Base-by-base conservation (phyloP, 1,140 invertebrate genomes). In the Babylonia areolata region DNA sequence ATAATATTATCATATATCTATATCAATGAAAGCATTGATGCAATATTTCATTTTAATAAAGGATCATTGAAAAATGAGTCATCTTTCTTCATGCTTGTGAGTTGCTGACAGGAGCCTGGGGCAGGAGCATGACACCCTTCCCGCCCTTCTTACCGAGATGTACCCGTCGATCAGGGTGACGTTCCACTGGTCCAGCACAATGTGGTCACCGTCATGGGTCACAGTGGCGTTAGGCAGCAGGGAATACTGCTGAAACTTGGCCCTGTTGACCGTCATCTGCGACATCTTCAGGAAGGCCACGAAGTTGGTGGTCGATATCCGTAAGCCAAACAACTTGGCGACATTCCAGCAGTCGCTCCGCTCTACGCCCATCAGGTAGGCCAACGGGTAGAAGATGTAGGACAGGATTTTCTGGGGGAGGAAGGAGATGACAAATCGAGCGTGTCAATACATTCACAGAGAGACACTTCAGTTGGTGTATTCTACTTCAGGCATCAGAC, bases 261-360 rank as follows among this genome's bases (percentile, higher is more conserved):
- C 58, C 23, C 87, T 87, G 83, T 94, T 94, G 0, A 77, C 78
- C 23, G 92, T 91, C 17, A 91, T 81, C 5, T 73, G 79, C 28
- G 86, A 80, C 23, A 94, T 86, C 42, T 91, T 86, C 28, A 86
- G 79, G 73, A 92, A 93, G 3, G 94, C 92, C 6, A 94, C 87
- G 73, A 94, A 93, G 85, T 94, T 93, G 78, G 93, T 94, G 17
- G 92, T 86, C 73, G 93, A 91, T 0, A 91, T 92, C 71, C 94
- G 93, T 35, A 93, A 87, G 12, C 90, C 92, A 33, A 94, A 89
- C 20, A 94, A 90, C 75, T 91, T 87, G 0, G 93, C 94, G 12
- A 94, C 90, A 79, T 91, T 88, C 31, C 91, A 64, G 79, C 92
- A 93, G 82, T 94, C 93, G 11, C 83, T 35, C n/a, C 87, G 83